These are phyloP conservation scores for Cebidichthys violaceus DNA, from an alignment of 2,113 vertebrate genomes.

Conservation along the genomic window DNA sequence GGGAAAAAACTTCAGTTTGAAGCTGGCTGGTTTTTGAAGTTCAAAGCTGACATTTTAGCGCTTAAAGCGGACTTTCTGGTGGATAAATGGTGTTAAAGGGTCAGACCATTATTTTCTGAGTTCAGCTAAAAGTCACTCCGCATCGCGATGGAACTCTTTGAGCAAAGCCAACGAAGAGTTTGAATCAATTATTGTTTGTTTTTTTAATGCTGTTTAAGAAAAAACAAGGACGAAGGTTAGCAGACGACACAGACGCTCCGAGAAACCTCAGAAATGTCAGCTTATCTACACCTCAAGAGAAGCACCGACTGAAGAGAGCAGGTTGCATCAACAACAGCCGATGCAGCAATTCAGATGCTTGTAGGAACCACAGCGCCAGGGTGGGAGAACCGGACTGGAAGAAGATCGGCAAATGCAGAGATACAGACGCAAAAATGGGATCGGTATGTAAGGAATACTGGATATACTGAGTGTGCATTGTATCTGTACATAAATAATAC, in stretches of 20 bases:
- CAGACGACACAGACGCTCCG: background rate
- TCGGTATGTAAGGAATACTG: background rate
- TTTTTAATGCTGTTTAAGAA: no score
- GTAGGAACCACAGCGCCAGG: background rate
- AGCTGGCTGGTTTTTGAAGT: slow-evolving; percentile 20
- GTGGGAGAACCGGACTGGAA: background rate
- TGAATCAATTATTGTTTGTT: background rate
- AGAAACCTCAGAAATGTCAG: no score
- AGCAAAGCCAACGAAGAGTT: background rate
- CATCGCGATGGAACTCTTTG: background rate
- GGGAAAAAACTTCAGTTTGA: slow-evolving; percentile 5
- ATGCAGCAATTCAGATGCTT: background rate
- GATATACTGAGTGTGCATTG: background rate
- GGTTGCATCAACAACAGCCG: no score
- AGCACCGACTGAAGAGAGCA: no score
- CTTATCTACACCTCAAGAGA: no score
- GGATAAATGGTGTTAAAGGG: slow-evolving; percentile 38
- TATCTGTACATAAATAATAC: background rate
- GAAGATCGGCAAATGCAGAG: background rate
- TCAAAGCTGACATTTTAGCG: slow-evolving; percentile 57
- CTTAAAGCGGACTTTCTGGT: slow-evolving; percentile 55
- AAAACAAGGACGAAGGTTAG: background rate
- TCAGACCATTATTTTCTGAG: slow-evolving; percentile 27
- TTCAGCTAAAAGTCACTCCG: slow-evolving; percentile 4
- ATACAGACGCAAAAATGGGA: background rate